Evolutionary conservation across 1,140 invertebrate species (phyloP), one percentile per base, ranked within the genome.

Genomic region (Eurosta solidaginis): DNA sequence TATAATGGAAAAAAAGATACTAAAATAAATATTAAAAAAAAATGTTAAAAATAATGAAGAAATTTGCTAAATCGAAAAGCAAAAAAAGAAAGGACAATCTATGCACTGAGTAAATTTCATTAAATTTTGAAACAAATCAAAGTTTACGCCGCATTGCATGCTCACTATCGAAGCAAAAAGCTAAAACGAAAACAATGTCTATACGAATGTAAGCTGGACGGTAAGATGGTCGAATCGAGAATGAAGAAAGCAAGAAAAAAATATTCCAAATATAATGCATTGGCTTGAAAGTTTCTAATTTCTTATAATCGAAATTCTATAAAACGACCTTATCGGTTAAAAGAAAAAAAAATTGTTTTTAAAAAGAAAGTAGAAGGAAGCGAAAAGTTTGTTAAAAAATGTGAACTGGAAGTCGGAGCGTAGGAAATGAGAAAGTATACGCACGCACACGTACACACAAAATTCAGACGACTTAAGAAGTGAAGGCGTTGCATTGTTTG

Each of bases 91-190:
- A 77, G 78, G 76, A 83, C 59, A 36, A 6, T 40, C 36, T 68
- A 20, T 68, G 33, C 59, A 33, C 59, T 68, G 33, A 68, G 17
- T 68, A 68, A 81, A 82, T 85, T 85, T 85, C 83, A 85, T 85
- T 85, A 85, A 85, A 85, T 85, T 85, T 85, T 82, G 82, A 85
- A 85, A 81, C 82, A 81, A 85, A 85, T 85, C 83, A 85, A 85
- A 85, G 83, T 85, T 85, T 83, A 25, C 7, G 36, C 29, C 44
- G 1, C 40, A 3, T n/a, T n/a, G n/a, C n/a, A n/a, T n/a, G n/a
- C n/a, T n/a, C n/a, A n/a, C 12, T 14, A 22, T 25, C 14, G 27
- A 33, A 22, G 22, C 29, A 4, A 42, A 68, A 33, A 2, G 22
- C 7, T 7, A 25, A 29, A 0, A 36, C 3, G 29, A 68, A 6